Evolutionary conservation across 92 coral and sea anemone genomes (phyloP).

Genomic region (Diadumene lineata): DNA sequence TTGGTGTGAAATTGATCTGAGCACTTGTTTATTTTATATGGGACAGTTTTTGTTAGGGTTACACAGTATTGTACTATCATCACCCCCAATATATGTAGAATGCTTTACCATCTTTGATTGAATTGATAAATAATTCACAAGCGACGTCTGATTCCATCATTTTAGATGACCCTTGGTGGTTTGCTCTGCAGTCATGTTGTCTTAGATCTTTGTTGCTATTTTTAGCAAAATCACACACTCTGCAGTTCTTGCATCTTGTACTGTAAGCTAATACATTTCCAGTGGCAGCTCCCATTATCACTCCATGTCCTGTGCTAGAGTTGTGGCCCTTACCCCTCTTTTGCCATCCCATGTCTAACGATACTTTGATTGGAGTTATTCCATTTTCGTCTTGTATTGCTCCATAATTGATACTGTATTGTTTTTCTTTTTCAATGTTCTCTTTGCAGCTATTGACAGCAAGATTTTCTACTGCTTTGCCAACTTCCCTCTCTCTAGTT

Average conservation of each 20-base stretch:
- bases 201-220: constrained; percentile 9
- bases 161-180: constrained; percentile 60
- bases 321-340: constrained; percentile 45
- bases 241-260: constrained; percentile 49
- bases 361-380: constrained; percentile 15
- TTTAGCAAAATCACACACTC: constrained; percentile 40
- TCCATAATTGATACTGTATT: constrained; percentile 10
- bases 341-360: constrained; percentile 69
- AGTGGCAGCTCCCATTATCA: constrained; percentile 48
- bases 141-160: constrained; percentile 43
- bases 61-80: constrained; percentile 9
- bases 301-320: constrained; percentile 59
- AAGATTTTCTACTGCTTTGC: constrained; percentile 48
- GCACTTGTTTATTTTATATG: constrained; percentile 14
- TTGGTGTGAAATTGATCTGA: constrained; percentile 25
- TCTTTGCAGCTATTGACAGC: constrained; percentile 37
- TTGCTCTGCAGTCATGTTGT: constrained; percentile 59
- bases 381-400: constrained; percentile 35
- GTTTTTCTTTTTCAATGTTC: constrained; percentile 25
- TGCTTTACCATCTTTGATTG: constrained; percentile 26
- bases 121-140: constrained; percentile 36
- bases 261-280: constrained; percentile 57
- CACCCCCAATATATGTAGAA: constrained; percentile 32
- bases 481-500: constrained; percentile 53
- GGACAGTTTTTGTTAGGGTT: constrained; percentile 2